Base-by-base conservation (phyloP, 2,888 invertebrate species). In the Lasioglossum vierecki region DNA sequence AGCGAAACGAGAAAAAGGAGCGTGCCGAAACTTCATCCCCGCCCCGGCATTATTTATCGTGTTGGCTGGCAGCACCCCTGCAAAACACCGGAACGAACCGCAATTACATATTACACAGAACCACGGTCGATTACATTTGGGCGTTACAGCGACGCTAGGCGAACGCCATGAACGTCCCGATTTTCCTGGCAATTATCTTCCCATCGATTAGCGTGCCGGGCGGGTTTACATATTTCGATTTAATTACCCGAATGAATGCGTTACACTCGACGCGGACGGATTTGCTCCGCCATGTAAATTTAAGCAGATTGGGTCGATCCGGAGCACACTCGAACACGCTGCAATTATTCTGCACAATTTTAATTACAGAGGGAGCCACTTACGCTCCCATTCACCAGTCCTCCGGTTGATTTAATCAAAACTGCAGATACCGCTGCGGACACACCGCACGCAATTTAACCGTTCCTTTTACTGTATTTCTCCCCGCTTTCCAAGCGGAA, bases 191-290 rank as follows among this genome's bases (percentile, higher is more conserved):
- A 35, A 68, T 35, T 68, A 68, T 35, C 35, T 18, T 35, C 13
- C 35, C 22, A 39, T 68, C 68, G 68, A 68, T 68, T 35, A 66
- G 18, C 5, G 15, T 5, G 11, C 39, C 22, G 0, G 1, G 22
- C 35, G 9, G 1, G 35, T 68, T 68, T 68, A 68, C 68, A 68
- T 68, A 68, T 39, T 68, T 68, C 68, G 68, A 68, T 68, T 39
- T 68, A 39, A 35, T 68, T 35, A 39, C 9, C 22, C 68, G 35
- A 30, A 39, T 9, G 18, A 39, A 22, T 35, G 13, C 68, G 68
- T 68, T 39, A 39, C 35, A 68, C 8, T 22, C 68, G 22, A 39
- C 18, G 8, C 8, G 30, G 22, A 39, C 35, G 68, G 35, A 39
- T 39, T 68, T 22, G 18, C 30, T 0, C 30, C 35, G 35, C 22